A percentile compares a stretch with the other conserved stretches of the same genome.
Conservation (phyloP, 2,113 vertebrate species). For the Cacatua alba region DNA sequence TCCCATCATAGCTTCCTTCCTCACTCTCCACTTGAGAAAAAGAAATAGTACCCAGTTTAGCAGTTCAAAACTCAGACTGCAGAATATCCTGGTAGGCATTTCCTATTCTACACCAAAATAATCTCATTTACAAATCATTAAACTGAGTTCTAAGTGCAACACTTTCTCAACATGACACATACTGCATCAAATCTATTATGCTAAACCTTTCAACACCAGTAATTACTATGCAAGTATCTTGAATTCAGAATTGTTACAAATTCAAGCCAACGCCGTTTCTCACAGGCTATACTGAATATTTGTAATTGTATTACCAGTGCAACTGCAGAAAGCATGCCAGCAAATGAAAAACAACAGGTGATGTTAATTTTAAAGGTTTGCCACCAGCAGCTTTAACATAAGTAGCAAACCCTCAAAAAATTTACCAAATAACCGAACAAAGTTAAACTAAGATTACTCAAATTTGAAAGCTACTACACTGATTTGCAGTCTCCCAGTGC, state of each 20-base stretch:
- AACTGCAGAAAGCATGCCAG: not conserved
- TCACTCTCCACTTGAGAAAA: constrained; percentile 91
- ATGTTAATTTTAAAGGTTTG: not conserved
- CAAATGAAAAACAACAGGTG: not conserved
- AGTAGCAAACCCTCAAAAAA: not conserved
- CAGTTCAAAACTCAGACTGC: not conserved
- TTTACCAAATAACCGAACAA: not conserved
- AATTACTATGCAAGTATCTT: not conserved
- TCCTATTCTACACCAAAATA: not conserved
- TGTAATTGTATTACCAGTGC: accelerated
- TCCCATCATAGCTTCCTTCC: constrained; percentile 99
- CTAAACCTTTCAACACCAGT: not conserved
- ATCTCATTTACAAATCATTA: not conserved
- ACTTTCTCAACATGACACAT: not conserved
- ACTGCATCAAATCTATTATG: not conserved
- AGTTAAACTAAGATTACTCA: not conserved
- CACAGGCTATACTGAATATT: not conserved
- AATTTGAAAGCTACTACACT: not conserved
- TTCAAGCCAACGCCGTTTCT: not conserved
- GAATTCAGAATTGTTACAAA: not conserved
- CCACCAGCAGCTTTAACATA: not conserved
- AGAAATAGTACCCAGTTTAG: not conserved
- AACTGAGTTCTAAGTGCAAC: not conserved
- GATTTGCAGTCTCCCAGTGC: not conserved
- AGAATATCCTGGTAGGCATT: not conserved